Evolutionary conservation across 2,797 vertebrate species (phyloP), one percentile per base, ranked within the genome.

Genomic region (Naso thynnoides): DNA sequence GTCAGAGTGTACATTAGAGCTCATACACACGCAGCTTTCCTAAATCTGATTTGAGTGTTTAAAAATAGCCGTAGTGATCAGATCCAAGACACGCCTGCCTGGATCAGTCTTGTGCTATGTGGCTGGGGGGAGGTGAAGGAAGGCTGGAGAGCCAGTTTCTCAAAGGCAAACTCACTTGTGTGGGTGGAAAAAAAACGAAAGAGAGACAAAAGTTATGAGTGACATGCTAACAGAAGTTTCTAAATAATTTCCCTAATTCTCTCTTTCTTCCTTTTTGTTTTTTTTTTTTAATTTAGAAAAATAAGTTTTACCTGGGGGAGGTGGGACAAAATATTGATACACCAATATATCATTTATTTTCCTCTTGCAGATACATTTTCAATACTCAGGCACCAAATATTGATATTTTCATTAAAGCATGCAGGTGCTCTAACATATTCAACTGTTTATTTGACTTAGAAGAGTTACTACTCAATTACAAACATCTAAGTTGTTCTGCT

Each of bases 1-100:
- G 50, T 89, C 69, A 83, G 79, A 85, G 60, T 80, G 76, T 83
- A 80, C 87, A 74, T 82, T 78, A 81, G 80, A 79, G 76, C 83
- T 86, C 76, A 75, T 64, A 81, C 78, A 85, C 79, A 70, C 33
- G 41, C 73, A 61, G 83, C 73, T 78, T 73, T 68, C 63, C 84
- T 90, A 90, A 94, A 93, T 92, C 90, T 89, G 91, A 92, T 93
- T 92, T 87, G 66, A 88, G 70, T 45, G 66, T 79, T 86, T 94
- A 94, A 87, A 93, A 91, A 92, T 94, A 94, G 88, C 78, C 58
- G 52, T 49, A 70, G 82, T 83, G 87, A 91, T 91, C 82, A 90
- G 75, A 84, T 88, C 86, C 88, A 89, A 91, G 89, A 74, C 89
- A 83, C 80, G 86, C 84, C 88, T 76, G 53, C 70, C 52, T 88